Evolutionary conservation across 2,888 invertebrate genomes (phyloP).

Genomic region (Thymelicus sylvestris): DNA sequence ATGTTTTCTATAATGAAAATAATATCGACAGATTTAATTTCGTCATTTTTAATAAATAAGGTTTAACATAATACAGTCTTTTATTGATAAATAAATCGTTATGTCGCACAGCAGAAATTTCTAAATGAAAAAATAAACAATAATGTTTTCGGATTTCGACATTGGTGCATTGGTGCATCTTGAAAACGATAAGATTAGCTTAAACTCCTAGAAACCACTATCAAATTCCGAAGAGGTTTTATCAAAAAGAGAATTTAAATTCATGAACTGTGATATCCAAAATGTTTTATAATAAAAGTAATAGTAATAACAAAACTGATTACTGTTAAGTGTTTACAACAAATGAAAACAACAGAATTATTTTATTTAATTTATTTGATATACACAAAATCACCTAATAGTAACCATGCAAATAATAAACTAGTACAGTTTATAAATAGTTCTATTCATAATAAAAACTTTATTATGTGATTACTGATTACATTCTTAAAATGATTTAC

Average conservation of each 20-base stretch:
- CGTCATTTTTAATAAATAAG: constrained; percentile 68
- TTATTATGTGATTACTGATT: constrained; percentile 39
- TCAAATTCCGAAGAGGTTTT: too few relatives aligned
- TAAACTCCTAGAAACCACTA: too few relatives aligned
- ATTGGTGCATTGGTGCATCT: too few relatives aligned
- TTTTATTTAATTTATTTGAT: constrained; percentile 62
- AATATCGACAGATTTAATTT: constrained; percentile 68
- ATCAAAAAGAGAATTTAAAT: too few relatives aligned
- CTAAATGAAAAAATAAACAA: background rate
- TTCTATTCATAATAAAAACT: constrained; percentile 35
- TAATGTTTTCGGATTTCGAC: too few relatives aligned
- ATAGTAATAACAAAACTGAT: too few relatives aligned
- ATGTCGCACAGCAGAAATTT: background rate
- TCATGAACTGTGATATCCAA: too few relatives aligned
- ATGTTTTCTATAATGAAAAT: constrained; percentile 64
- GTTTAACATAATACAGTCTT: constrained; percentile 53
- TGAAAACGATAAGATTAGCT: too few relatives aligned
- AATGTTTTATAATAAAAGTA: too few relatives aligned
- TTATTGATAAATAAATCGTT: constrained; percentile 36
- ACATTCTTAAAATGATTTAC: constrained; percentile 38
- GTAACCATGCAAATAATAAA: constrained; percentile 65
- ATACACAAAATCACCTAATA: constrained; percentile 51
- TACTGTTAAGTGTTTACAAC: background rate
- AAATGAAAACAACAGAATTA: background rate
- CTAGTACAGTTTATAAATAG: constrained; percentile 52